Evolutionary conservation across 92 coral and sea anemone species (phyloP), one percentile per base, ranked within the genome.

Genomic region (Hydrozoanthus gracilis): DNA sequence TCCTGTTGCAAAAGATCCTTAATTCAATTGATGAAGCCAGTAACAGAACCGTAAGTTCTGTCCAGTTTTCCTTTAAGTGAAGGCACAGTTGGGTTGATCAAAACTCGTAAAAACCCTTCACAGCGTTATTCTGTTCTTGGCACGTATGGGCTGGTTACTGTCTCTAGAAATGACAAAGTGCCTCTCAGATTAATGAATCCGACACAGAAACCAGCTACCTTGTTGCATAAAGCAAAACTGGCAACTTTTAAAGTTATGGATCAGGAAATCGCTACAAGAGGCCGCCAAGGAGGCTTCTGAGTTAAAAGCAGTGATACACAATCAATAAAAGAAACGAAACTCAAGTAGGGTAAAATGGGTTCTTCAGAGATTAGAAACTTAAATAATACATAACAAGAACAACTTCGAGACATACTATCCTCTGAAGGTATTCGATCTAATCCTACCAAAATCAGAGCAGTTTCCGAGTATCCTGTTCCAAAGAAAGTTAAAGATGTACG

Each of bases 1-100:
- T 77, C 82, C 82, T 20, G 52, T 77, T 56, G 67, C 82, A 44
- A 39, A 44, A 2, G 50, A 65, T 16, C 9, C 71, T n/a, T n/a
- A n/a, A n/a, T n/a, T n/a, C 35, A n/a, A n/a, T 65, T 14, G 71
- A 65, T 4, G 71, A 65, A 65, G 44, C 4, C 3, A 65, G 35
- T 65, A 4, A 65, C 44, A 65, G 44, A 65, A 17, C 39, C 7
- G 44, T 16, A 65, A n/a, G n/a, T n/a, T n/a, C n/a, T n/a, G n/a
- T n/a, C n/a, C n/a, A n/a, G 44, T n/a, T 65, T 17, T n/a, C 71
- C 71, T 65, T 17, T n/a, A 2, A 17, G 3, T 17, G 8, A n/a
- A 65, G 71, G 71, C 3, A 65, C 71, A 4, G 44, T n/a, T 65
- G 71, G 71, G 27, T 65, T 65, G 3, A 65, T 65, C 1, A 65